Evolutionary conservation across 2,888 invertebrate genomes (phyloP), one percentile per base, ranked within the genome.

Genomic region (Phaedon cochleariae): DNA sequence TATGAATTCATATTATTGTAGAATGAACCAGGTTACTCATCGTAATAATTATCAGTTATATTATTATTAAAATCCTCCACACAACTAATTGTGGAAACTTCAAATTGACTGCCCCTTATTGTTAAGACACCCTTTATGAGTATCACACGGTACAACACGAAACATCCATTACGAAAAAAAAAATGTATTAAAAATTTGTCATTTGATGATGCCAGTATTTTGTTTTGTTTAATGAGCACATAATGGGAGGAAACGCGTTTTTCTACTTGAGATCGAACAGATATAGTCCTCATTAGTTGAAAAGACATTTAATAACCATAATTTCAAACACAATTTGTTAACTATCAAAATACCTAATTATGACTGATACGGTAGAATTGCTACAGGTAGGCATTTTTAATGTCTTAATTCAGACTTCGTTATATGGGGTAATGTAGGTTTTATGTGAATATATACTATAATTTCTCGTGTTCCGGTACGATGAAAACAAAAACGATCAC

Each of bases 331-430:
- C 69, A 69, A 71, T 66, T 70, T 64, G 65, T 69, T 68, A 71
- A 68, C 59, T 69, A 66, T 64, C 68, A 69, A 68, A 74, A 72
- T 70, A 73, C 74, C 70, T 73, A 72, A 73, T 74, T 70, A 73
- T 37, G 45, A 57, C 1, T 12, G 10, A 31, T 17, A 21, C 12
- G 18, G 57, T 57, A 12, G 45, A 22, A 48, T 18, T 15, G 34
- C 51, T 57, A 57, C 29, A 31, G 45, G 29, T 45, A 17, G 41
- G 15, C 6, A 41, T 41, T 26, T 41, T 41, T 41, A 41, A 41
- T 41, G 41, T 41, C 41, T 41, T 15, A 41, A 41, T 41, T 15
- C 15, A 15, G 41, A 4, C 41, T 41, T 15, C 41, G 15, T 41
- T n/a, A n/a, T 4, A 12, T 4, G 41, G 3, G 6, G 15, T 10